Conservation (phyloP, 1,140 invertebrate species). For the Telenomus remus region DNA sequence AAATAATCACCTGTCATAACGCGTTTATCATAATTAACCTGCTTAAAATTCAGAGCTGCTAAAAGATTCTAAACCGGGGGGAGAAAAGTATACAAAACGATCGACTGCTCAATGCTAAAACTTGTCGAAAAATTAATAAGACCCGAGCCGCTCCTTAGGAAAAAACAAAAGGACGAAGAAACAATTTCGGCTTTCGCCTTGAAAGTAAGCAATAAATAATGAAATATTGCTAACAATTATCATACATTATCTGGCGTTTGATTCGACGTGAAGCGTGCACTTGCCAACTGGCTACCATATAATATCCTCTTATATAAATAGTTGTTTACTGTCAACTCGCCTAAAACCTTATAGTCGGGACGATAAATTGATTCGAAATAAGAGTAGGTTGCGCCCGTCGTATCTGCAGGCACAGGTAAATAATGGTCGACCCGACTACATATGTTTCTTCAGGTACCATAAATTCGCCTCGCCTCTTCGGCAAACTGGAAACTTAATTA, state of each 20-base stretch:
- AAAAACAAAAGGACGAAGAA: neutral
- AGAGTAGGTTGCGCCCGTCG: conserved; percentile 24
- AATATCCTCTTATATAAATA: conserved; percentile 33
- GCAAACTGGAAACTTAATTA: conserved; percentile 33
- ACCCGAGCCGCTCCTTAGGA: too few species aligned
- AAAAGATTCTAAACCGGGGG: too few species aligned
- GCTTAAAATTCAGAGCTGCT: too few species aligned
- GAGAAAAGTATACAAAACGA: too few species aligned
- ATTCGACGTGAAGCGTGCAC: conserved; percentile 11
- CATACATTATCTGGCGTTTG: conserved; percentile 30
- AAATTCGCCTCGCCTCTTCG: conserved; percentile 24
- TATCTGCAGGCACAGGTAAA: conserved; percentile 42
- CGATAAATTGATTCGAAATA: conserved; percentile 46
- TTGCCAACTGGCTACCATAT: conserved; percentile 39
- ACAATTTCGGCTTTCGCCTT: conserved; percentile 10
- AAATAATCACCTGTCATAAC: too few species aligned
- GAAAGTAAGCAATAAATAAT: conserved; percentile 22
- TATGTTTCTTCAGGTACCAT: conserved; percentile 32
- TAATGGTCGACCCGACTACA: conserved; percentile 28
- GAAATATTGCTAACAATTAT: conserved; percentile 25
- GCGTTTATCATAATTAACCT: too few species aligned
- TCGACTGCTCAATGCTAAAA: too few species aligned
- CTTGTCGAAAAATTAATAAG: too few species aligned
- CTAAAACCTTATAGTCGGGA: conserved; percentile 21
- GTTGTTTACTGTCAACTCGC: conserved; percentile 33